A percentile compares a stretch with the other conserved stretches of the same genome.
Evolutionary conservation across 2,888 invertebrate genomes (phyloP).

Genomic region (Pandemis cinnamomeana): DNA sequence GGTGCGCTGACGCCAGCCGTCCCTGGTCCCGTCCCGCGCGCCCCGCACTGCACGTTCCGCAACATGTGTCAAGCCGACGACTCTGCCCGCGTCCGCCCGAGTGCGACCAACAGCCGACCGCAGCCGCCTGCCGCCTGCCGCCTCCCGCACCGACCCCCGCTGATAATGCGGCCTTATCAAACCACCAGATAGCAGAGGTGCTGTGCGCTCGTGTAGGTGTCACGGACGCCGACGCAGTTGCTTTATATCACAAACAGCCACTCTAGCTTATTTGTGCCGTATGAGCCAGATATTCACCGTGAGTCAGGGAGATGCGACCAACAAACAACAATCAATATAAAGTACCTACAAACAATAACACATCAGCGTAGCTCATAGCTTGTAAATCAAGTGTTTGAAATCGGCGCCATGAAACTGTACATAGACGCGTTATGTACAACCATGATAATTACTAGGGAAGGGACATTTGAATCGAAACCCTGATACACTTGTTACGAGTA

Average conservation of each 20-base stretch:
- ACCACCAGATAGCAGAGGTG: slow-evolving; percentile 83
- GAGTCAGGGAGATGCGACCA: slow-evolving; percentile 59
- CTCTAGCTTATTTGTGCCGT: slow-evolving; percentile 66
- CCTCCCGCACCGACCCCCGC: slow-evolving; percentile 73
- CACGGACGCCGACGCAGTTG: slow-evolving; percentile 72
- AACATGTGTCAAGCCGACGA: slow-evolving; percentile 73
- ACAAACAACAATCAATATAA: slow-evolving; percentile 49
- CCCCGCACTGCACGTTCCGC: slow-evolving; percentile 73
- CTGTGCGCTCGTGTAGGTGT: slow-evolving; percentile 80
- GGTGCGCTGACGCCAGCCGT: slow-evolving; percentile 61
- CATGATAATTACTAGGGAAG: not conserved
- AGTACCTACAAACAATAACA: slow-evolving; percentile 10
- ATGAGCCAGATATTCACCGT: slow-evolving; percentile 63
- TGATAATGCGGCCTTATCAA: slow-evolving; percentile 79
- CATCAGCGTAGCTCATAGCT: not conserved
- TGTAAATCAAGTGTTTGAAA: not conserved
- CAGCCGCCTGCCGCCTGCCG: slow-evolving; percentile 53
- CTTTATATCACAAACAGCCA: slow-evolving; percentile 66
- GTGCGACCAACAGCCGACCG: slow-evolving; percentile 65
- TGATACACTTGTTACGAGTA: not conserved
- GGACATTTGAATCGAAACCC: not conserved
- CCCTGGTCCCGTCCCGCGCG: slow-evolving; percentile 61
- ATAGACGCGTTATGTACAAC: not conserved
- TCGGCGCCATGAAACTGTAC: not conserved
- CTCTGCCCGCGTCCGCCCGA: slow-evolving; percentile 56